Evolutionary conservation across 2,888 invertebrate genomes (phyloP).

Genomic region (Macaria notata): DNA sequence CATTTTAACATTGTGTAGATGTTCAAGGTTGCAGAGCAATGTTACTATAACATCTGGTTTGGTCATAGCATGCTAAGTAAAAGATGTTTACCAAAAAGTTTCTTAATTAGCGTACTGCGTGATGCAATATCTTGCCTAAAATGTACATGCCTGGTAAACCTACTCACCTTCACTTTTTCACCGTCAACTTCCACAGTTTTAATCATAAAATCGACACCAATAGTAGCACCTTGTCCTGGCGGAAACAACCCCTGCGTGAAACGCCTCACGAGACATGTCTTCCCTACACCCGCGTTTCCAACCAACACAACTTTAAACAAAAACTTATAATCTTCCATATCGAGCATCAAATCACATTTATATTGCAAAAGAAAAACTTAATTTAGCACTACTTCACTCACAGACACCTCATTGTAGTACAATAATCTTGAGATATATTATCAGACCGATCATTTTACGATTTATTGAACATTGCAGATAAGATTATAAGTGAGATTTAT

Average conservation of each 20-base stretch:
- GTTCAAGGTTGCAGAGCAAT: too few relatives aligned
- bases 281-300: slow-evolving; percentile 99
- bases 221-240: slow-evolving; percentile 98
- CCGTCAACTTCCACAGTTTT: slow-evolving; percentile 98
- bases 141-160: slow-evolving; percentile 27
- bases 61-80: too few relatives aligned
- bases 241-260: slow-evolving; percentile 99
- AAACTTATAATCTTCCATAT: slow-evolving; percentile 99
- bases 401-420: slow-evolving; percentile 66
- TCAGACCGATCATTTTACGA: slow-evolving; percentile 54
- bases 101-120: slow-evolving; percentile 34
- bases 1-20: too few relatives aligned
- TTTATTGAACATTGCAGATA: slow-evolving; percentile 61
- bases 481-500: slow-evolving; percentile 41
- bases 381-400: slow-evolving; percentile 56
- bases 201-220: slow-evolving; percentile 99
- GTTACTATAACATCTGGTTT: too few relatives aligned
- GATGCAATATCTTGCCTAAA: slow-evolving; percentile 51
- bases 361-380: slow-evolving; percentile 40
- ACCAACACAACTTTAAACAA: slow-evolving; percentile 99
- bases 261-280: slow-evolving; percentile 97
- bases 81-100: slow-evolving; percentile 24
- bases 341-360: slow-evolving; percentile 66
- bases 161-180: slow-evolving; percentile 93
- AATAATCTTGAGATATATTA: slow-evolving; percentile 51